Evolutionary conservation across 2,113 vertebrate genomes (phyloP), one percentile per base, ranked within the genome.

Genomic region (Meleagris gallopavo): DNA sequence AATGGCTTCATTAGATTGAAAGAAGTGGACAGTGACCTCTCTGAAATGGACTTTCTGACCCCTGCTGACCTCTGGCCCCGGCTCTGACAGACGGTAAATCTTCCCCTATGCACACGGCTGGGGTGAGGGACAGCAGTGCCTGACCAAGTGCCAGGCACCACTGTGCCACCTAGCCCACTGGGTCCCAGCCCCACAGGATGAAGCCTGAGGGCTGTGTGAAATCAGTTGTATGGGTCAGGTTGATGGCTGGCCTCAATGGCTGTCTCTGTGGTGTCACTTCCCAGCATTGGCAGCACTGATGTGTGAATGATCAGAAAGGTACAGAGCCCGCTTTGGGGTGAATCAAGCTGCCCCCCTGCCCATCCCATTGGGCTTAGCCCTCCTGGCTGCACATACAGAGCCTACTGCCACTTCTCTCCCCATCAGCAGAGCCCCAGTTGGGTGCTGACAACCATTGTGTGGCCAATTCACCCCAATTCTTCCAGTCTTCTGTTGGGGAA

Each of bases 1-100:
- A 98, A 98, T 98, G 98, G 97, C 98, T 98, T 98, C 97, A 98
- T 98, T 98, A 98, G 97, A 97, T 97, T 97, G 98, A 97, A 98
- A 98, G 97, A 97, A 98, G 97, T 97, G 87, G 93, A 97, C 95
- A 97, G 97, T 98, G 98, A 98, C 98, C 98, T 97, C 97, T 89
- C 85, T 20, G 97, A 98, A 98, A 98, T 98, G 97, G 98, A 98
- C 97, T 98, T 98, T 97, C 91, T 98, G 98, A 98, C 98, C 98
- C 97, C 95, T 96, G 97, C 97, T 97, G 97, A 98, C 98, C 98
- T 98, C 91, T 97, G 97, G 97, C 98, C 97, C 97, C 86, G 12
- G 96, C 96, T 97, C 97, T 98, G 98, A 98, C 98, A 98, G 98
- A 97, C 96, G 98, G 96, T 98, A 98, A 98, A 98, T 98, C 98